phyloP scores from a whole-genome alignment of 2,888 invertebrate species.

The Conus canariensis region DNA sequence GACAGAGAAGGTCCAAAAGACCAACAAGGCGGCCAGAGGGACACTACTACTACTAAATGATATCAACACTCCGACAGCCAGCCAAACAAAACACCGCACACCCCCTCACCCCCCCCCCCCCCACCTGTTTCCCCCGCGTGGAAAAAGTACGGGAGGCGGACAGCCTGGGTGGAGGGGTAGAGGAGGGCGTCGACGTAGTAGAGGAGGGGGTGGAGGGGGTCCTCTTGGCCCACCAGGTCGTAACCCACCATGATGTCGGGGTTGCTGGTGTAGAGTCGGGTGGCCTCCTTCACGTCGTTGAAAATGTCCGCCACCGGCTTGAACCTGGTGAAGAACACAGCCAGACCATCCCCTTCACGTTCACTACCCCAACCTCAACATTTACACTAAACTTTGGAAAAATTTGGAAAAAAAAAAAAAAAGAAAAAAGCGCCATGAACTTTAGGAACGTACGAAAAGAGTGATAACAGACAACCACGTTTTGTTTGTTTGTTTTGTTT shows the following conservation, averaged over 20 bases:
- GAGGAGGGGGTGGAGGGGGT: conserved; percentile 64
- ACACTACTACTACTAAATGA: not conserved
- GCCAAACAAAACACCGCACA: not conserved
- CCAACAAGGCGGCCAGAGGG: not conserved
- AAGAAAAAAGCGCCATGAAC: too few relatives aligned
- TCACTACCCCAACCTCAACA: too few relatives aligned
- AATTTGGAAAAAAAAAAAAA: too few relatives aligned
- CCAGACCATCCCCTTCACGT: too few relatives aligned
- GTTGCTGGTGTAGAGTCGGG: conserved; percentile 57
- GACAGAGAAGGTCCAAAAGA: not conserved
- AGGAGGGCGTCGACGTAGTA: conserved; percentile 68
- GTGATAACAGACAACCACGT: not conserved
- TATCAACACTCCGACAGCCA: not conserved
- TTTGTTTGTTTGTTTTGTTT: not conserved
- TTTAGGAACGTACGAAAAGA: not conserved
- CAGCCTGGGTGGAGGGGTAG: conserved; percentile 63
- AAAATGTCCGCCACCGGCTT: conserved; percentile 47
- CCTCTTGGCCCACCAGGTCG: conserved; percentile 75
- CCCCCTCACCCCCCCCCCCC: not conserved
- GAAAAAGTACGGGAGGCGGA: conserved; percentile 74
- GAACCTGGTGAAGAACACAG: conserved; percentile 42
- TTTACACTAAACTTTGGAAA: too few relatives aligned
- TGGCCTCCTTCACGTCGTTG: conserved; percentile 57
- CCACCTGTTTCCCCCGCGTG: conserved; percentile 78
- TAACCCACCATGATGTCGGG: conserved; percentile 72